phyloP scores from a whole-genome alignment of 2,888 invertebrate genomes.

The Pantelozetes paolii region DNA sequence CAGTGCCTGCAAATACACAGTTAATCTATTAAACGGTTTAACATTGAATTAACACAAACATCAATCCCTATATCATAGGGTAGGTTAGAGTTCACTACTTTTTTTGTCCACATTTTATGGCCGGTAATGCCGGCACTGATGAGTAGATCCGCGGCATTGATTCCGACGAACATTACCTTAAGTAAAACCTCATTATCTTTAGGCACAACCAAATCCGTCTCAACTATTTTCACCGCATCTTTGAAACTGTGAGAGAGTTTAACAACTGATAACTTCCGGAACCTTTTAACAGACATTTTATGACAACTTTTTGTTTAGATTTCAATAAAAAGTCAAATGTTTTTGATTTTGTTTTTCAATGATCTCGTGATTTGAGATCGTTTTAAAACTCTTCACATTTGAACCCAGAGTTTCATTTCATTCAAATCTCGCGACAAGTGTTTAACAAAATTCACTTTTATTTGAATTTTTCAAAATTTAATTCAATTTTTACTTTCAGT shows the following conservation, averaged over 20 bases:
- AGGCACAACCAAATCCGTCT: conserved; percentile 49
- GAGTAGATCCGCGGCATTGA: conserved; percentile 54
- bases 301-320: no score
- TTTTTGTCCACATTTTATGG: conserved; percentile 36
- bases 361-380: no score
- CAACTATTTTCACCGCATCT: conserved; percentile 50
- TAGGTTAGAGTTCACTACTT: no score
- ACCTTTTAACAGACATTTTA: no score
- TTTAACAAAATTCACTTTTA: no score
- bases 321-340: no score
- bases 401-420: no score
- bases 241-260: conserved; percentile 50
- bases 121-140: conserved; percentile 50
- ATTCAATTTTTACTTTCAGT: no score
- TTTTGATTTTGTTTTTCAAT: no score
- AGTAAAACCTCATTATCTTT: conserved; percentile 50
- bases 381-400: no score
- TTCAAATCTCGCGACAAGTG: no score
- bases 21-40: not conserved
- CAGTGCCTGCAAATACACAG: conserved; percentile 44
- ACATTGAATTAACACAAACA: not conserved
- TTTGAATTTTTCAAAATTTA: no score
- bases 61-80: conserved; percentile 45
- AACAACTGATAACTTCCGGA: conserved; percentile 50
- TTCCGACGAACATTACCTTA: conserved; percentile 49